A percentile compares a stretch with the other conserved stretches of the same genome.
phyloP scores from a whole-genome alignment of 1,140 invertebrate genomes.

The Sipha flava region DNA sequence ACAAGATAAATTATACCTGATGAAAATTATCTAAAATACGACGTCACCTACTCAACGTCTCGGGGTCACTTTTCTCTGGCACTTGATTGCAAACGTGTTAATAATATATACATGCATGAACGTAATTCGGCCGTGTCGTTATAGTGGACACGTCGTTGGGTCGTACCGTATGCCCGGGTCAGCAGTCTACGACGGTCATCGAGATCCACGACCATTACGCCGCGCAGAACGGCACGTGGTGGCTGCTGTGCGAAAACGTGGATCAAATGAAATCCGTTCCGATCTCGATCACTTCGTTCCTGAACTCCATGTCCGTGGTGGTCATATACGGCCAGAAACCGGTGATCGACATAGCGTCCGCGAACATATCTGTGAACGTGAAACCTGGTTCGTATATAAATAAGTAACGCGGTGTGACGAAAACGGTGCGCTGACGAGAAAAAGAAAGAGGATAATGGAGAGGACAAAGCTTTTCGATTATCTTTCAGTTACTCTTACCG shows the following conservation, averaged over 20 bases:
- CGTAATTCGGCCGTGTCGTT: not conserved
- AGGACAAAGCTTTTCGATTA: no score
- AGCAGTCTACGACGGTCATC: slow-evolving; percentile 43
- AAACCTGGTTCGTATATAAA: not conserved
- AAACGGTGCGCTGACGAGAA: no score
- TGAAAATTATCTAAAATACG: no score
- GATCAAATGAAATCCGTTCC: slow-evolving; percentile 43
- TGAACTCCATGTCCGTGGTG: slow-evolving; percentile 45
- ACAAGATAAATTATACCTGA: no score
- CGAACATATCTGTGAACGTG: slow-evolving; percentile 22
- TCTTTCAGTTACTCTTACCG: no score
- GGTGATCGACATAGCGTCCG: not conserved
- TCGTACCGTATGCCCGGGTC: slow-evolving; percentile 35
- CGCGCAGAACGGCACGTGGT: slow-evolving; percentile 55
- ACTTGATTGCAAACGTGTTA: no score
- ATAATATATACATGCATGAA: no score
- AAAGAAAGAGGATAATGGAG: no score
- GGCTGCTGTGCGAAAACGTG: slow-evolving; percentile 51
- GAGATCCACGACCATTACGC: slow-evolving; percentile 58
- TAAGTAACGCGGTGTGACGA: no score
- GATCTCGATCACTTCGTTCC: slow-evolving; percentile 53
- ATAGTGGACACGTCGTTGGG: slow-evolving; percentile 14
- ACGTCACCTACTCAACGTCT: no score
- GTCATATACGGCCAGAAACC: not conserved
- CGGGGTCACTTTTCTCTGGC: no score